phyloP scores from a whole-genome alignment of 2,888 invertebrate species.

The Gandaritis pyraliata region DNA sequence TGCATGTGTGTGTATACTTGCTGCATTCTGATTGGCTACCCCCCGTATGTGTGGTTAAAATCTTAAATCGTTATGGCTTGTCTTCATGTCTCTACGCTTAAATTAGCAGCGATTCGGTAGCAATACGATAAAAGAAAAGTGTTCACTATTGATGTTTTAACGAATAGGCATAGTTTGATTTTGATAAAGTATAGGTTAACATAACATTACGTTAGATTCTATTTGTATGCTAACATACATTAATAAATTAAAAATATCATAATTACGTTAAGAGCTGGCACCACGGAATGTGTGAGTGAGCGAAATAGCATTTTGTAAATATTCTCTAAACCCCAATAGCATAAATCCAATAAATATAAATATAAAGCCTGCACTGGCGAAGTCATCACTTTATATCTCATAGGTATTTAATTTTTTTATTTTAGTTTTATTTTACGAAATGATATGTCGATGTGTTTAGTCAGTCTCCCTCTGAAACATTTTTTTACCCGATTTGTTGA shows the following conservation, averaged over 20 bases:
- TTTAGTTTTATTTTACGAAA: constrained; percentile 73
- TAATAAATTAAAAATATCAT: constrained; percentile 42
- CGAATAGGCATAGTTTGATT: constrained; percentile 46
- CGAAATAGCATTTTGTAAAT: constrained; percentile 81
- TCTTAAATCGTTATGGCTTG: constrained; percentile 60
- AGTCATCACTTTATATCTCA: constrained; percentile 82
- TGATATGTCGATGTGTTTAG: constrained; percentile 72
- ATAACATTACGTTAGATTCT: constrained; percentile 52
- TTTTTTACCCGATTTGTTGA: constrained; percentile 47
- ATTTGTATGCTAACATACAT: constrained; percentile 46
- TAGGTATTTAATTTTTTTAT: constrained; percentile 82
- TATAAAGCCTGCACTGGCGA: constrained; percentile 62
- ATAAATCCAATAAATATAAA: constrained; percentile 78
- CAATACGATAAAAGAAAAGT: constrained; percentile 62
- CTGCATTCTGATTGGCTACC: constrained; percentile 25
- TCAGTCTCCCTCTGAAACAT: constrained; percentile 65
- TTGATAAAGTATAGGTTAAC: constrained; percentile 40
- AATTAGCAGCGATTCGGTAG: constrained; percentile 64
- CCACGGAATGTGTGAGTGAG: constrained; percentile 67
- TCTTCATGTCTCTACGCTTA: constrained; percentile 64
- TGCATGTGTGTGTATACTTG: neutral
- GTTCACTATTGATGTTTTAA: constrained; percentile 59
- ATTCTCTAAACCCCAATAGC: constrained; percentile 75
- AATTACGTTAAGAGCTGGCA: constrained; percentile 53
- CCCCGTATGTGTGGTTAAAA: constrained; percentile 40